These are phyloP conservation scores for Paraplagusia blochii DNA, from an alignment of 2,113 vertebrate genomes.

Conservation along the genomic window DNA sequence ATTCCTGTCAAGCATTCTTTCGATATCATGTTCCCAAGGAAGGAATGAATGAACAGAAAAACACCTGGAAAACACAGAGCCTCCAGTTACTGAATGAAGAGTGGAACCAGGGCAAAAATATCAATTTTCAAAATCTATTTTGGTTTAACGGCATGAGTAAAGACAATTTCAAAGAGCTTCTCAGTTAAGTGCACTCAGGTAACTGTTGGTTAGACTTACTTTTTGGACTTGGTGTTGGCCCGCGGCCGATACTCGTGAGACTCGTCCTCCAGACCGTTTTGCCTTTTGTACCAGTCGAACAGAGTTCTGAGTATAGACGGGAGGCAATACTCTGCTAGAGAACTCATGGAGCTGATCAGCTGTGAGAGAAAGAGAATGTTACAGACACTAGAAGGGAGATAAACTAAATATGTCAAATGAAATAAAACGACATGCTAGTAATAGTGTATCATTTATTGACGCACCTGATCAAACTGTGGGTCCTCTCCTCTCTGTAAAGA, in stretches of 20 bases:
- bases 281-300: constrained; percentile 98
- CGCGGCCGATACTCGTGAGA: constrained; percentile 96
- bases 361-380: constrained; percentile 40
- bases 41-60: no score
- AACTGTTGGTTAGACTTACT: constrained; percentile 67
- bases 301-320: constrained; percentile 95
- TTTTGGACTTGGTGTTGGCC: constrained; percentile 97
- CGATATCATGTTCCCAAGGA: no score
- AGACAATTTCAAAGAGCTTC: no score
- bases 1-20: no score
- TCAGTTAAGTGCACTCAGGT: no score
- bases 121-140: not conserved
- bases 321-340: constrained; percentile 95
- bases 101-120: not conserved
- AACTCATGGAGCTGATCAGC: constrained; percentile 98
- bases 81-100: no score
- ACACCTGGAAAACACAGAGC: no score
- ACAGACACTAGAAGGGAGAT: constrained; percentile 18
- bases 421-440: not conserved
- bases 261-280: constrained; percentile 97
- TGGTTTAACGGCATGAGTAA: no score
- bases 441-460: constrained; percentile 33
- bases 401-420: not conserved
- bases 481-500: constrained; percentile 98
- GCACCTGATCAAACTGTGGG: constrained; percentile 97